Percentiles rank a stretch among this genome's conserved stretches.
Conservation (phyloP, 1,140 invertebrate genomes). For the Pararge aegeria region DNA sequence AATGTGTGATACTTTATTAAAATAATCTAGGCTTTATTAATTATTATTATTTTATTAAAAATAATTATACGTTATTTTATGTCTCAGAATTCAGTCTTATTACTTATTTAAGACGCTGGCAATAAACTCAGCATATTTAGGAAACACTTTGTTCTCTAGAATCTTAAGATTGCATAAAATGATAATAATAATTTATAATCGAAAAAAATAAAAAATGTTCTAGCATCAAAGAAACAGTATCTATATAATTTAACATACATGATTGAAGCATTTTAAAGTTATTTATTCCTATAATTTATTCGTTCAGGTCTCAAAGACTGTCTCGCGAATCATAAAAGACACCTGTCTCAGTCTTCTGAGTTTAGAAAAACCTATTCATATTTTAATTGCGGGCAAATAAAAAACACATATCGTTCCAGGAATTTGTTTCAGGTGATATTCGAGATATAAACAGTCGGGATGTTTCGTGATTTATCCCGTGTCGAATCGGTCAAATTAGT, state of each 20-base stretch:
- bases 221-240: not conserved
- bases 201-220: not conserved
- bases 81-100: too few species aligned
- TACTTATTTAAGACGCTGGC: too few species aligned
- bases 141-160: too few species aligned
- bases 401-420: not conserved
- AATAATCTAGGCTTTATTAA: too few species aligned
- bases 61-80: too few species aligned
- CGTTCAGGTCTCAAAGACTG: not conserved
- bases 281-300: not conserved
- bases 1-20: too few species aligned
- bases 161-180: too few species aligned
- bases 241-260: not conserved
- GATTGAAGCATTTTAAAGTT: not conserved
- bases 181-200: too few species aligned
- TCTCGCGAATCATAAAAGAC: not conserved
- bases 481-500: conserved; percentile 20
- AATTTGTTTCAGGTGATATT: conserved; percentile 11
- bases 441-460: not conserved
- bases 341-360: not conserved
- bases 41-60: too few species aligned
- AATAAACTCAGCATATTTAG: too few species aligned
- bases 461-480: conserved; percentile 12
- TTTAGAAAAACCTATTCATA: not conserved
- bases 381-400: conserved; percentile 1